Evolutionary conservation across 2,113 vertebrate genomes (phyloP).

Genomic region (Steatornis caripensis): DNA sequence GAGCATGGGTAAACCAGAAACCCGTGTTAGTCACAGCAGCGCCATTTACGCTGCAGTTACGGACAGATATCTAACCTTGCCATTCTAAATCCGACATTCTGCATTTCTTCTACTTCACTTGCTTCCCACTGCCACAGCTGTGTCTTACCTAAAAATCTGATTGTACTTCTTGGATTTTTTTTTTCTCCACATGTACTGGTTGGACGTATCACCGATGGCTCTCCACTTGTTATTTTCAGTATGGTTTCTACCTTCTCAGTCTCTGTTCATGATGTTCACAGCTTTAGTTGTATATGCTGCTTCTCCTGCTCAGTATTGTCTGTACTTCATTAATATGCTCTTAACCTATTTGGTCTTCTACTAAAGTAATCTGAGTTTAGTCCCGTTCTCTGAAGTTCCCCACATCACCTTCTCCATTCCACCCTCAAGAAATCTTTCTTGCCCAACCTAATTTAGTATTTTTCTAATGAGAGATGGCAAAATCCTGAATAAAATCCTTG

Average conservation of each 20-base stretch:
- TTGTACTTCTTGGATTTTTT: not conserved
- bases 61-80: not conserved
- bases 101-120: constrained; percentile 2
- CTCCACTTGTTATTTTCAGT: not conserved
- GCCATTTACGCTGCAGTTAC: not conserved
- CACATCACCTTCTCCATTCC: not conserved
- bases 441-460: not conserved
- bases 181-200: not conserved
- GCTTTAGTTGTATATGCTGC: not conserved
- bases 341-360: not conserved
- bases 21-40: not conserved
- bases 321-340: not conserved
- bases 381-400: not conserved
- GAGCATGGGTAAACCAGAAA: not conserved
- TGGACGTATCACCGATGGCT: not conserved
- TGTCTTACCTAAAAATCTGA: not conserved
- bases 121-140: not conserved
- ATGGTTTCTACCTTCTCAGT: not conserved
- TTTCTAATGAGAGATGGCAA: not conserved
- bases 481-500: not conserved
- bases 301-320: not conserved
- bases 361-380: not conserved
- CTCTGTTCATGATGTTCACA: not conserved
- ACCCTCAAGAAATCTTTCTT: not conserved
- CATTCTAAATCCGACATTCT: not conserved